phyloP scores from a whole-genome alignment of 1,140 invertebrate species.

The Adoxophyes honmai region DNA sequence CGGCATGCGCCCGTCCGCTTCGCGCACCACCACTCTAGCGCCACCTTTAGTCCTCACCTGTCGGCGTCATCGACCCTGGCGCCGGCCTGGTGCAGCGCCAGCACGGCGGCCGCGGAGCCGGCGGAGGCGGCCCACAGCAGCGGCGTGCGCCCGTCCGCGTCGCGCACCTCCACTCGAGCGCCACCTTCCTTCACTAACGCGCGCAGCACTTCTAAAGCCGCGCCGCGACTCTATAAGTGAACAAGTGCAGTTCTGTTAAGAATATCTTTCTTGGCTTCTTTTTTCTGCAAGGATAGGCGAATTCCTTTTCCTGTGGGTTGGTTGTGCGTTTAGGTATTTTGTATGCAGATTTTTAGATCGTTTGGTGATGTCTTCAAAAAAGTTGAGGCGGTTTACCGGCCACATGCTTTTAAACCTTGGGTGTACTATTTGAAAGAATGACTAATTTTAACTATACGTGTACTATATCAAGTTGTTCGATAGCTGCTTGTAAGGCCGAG shows the following conservation, averaged over 20 bases:
- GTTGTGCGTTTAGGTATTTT: too few species aligned
- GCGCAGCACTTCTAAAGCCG: constrained; percentile 89
- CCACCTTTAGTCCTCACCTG: constrained; percentile 80
- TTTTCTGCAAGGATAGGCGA: too few species aligned
- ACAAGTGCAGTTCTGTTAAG: constrained; percentile 2
- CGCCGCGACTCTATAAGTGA: constrained; percentile 49
- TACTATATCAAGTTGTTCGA: too few species aligned
- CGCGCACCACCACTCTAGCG: constrained; percentile 89
- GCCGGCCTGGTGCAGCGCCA: constrained; percentile 90
- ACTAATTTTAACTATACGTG: too few species aligned
- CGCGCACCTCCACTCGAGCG: constrained; percentile 89
- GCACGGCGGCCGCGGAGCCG: constrained; percentile 93
- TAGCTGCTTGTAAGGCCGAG: too few species aligned
- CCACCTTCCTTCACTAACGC: constrained; percentile 88
- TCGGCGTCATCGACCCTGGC: constrained; percentile 87
- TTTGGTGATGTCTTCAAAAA: too few species aligned
- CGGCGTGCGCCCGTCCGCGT: constrained; percentile 95
- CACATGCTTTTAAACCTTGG: too few species aligned
- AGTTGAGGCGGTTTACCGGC: too few species aligned
- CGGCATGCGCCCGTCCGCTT: constrained; percentile 95
- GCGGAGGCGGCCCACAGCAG: constrained; percentile 98
- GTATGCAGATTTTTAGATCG: too few species aligned
- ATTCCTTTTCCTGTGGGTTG: too few species aligned
- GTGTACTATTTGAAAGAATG: too few species aligned
- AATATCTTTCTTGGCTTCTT: too few species aligned